Conservation (phyloP, 2,888 invertebrate species). For the Sesia bembeciformis region DNA sequence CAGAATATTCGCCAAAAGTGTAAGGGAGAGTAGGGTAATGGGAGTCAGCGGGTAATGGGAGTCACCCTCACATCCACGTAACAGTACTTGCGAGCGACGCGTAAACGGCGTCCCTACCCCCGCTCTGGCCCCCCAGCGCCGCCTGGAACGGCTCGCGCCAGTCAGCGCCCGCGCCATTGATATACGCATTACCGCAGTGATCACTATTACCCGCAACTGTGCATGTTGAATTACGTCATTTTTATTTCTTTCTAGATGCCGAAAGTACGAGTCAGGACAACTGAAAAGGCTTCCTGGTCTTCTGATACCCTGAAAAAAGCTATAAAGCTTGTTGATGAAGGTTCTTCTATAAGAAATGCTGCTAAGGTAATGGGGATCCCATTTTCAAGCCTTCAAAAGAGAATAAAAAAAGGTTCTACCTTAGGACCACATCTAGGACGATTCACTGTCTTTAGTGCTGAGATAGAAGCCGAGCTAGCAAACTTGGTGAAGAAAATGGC, state of each 20-base stretch:
- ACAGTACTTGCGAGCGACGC: neutral
- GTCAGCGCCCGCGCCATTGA: neutral
- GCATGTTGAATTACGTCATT: neutral
- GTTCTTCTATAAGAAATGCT: neutral
- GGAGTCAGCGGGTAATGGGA: too few species aligned
- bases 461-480: neutral
- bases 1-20: too few species aligned
- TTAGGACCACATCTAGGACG: neutral
- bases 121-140: neutral
- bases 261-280: neutral
- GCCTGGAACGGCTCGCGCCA: neutral
- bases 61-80: neutral
- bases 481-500: conserved; percentile 1
- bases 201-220: neutral
- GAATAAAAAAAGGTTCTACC: neutral
- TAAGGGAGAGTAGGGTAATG: too few species aligned
- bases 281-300: conserved; percentile 1
- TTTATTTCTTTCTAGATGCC: neutral
- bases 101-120: neutral
- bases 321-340: neutral
- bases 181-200: neutral
- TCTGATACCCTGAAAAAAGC: neutral
- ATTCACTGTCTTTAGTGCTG: neutral
- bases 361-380: neutral
- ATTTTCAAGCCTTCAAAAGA: neutral